Evolutionary conservation across 1,140 invertebrate genomes (phyloP).

Genomic region (Apis cerana): DNA sequence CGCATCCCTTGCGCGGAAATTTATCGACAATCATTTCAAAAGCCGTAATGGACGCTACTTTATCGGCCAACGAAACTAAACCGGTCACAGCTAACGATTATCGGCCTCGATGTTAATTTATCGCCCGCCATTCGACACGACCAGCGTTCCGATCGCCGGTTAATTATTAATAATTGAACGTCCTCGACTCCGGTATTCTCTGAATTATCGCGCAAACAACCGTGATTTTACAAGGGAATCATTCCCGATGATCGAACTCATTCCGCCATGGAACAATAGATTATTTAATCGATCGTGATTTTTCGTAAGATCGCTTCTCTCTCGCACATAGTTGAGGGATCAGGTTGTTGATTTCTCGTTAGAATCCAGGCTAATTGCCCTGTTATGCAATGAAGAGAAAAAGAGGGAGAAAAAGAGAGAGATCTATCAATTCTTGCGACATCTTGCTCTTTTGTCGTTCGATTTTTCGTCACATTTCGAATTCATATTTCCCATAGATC

Average conservation of each 20-base stretch:
- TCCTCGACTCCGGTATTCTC: slow-evolving; percentile 3
- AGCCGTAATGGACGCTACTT: slow-evolving; percentile 36
- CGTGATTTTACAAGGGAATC: neutral
- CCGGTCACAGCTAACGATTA: slow-evolving; percentile 45
- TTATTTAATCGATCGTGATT: slow-evolving; percentile 32
- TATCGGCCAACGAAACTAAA: slow-evolving; percentile 44
- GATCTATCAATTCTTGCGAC: slow-evolving; percentile 42
- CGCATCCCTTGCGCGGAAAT: slow-evolving; percentile 14
- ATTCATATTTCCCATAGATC: neutral
- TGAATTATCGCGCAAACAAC: slow-evolving; percentile 19
- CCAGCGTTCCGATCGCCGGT: slow-evolving; percentile 30
- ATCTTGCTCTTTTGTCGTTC: slow-evolving; percentile 25
- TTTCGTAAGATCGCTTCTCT: slow-evolving; percentile 43
- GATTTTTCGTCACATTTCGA: slow-evolving; percentile 1
- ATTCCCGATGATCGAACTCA: neutral
- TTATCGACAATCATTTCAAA: slow-evolving; percentile 50
- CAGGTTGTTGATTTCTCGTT: slow-evolving; percentile 49
- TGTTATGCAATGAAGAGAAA: slow-evolving; percentile 42
- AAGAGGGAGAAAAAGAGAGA: neutral
- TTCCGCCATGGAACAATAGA: slow-evolving; percentile 38
- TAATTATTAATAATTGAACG: slow-evolving; percentile 62
- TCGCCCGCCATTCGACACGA: slow-evolving; percentile 7
- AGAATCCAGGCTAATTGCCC: slow-evolving; percentile 62
- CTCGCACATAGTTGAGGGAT: neutral
- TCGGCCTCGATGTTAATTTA: slow-evolving; percentile 51